Conservation (phyloP, 2,797 vertebrate species). For the Delichon dasypus region DNA sequence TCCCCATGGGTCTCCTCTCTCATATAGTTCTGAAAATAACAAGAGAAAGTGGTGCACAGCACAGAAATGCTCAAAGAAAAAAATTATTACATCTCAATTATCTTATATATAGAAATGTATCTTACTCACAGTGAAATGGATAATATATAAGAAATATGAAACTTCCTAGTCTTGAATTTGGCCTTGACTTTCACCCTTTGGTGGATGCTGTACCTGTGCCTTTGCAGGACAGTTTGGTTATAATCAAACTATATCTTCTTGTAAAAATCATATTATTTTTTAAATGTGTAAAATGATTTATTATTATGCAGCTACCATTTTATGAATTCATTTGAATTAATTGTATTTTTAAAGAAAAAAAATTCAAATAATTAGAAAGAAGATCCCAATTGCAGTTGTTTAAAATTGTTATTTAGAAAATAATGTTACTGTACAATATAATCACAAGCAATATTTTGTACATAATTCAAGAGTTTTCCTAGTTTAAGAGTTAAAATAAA, state of each 20-base stretch:
- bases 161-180: neutral
- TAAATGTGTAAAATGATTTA: neutral
- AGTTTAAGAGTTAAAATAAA: slow-evolving; percentile 7
- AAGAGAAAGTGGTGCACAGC: neutral
- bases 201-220: neutral
- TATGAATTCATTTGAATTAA: neutral
- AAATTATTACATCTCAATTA: neutral
- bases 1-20: neutral
- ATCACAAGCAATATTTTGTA: neutral
- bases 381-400: neutral
- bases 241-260: neutral
- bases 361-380: neutral
- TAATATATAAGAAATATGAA: neutral
- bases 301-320: neutral
- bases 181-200: neutral
- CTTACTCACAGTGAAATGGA: neutral
- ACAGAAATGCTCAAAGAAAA: neutral
- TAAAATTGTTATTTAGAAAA: neutral
- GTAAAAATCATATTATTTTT: neutral
- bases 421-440: neutral
- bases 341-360: neutral
- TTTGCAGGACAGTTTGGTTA: neutral
- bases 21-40: neutral
- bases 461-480: neutral
- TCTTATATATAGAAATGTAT: neutral